phyloP scores from a whole-genome alignment of 2,888 invertebrate genomes.

The Pollenia amentaria region DNA sequence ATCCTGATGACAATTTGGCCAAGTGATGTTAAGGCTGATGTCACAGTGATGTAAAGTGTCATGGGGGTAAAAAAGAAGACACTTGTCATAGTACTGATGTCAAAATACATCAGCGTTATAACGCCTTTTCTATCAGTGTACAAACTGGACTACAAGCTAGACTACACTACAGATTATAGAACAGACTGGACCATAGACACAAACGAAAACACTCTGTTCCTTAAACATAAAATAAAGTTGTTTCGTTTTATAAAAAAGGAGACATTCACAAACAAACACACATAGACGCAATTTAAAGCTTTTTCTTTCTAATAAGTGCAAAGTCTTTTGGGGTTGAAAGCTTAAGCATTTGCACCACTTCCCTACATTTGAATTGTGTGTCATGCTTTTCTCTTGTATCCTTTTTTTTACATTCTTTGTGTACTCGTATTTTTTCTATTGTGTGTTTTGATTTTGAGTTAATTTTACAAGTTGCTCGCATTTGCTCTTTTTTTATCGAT shows the following conservation, averaged over 20 bases:
- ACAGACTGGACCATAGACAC: too few relatives aligned
- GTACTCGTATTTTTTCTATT: constrained; percentile 16
- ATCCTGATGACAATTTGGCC: too few relatives aligned
- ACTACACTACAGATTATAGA: too few relatives aligned
- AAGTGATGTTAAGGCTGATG: too few relatives aligned
- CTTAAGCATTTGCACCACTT: constrained; percentile 71
- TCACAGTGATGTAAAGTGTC: too few relatives aligned
- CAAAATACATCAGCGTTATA: too few relatives aligned
- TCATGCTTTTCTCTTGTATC: constrained; percentile 56
- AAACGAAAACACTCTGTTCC: too few relatives aligned
- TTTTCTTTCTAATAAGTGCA: constrained; percentile 23
- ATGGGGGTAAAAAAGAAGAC: too few relatives aligned
- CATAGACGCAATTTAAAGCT: constrained; percentile 22
- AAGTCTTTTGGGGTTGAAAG: constrained; percentile 48
- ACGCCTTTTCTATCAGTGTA: too few relatives aligned
- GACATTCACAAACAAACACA: background rate
- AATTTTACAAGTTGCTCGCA: constrained; percentile 27
- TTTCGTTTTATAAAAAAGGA: background rate
- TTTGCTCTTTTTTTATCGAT: constrained; percentile 56
- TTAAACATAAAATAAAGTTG: too few relatives aligned
- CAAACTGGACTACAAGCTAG: too few relatives aligned
- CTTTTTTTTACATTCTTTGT: constrained; percentile 39
- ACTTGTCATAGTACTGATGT: too few relatives aligned
- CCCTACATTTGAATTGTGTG: constrained; percentile 68
- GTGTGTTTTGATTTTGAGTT: constrained; percentile 9